Evolutionary conservation across 1,140 invertebrate species (phyloP).

Genomic region (Mya arenaria): DNA sequence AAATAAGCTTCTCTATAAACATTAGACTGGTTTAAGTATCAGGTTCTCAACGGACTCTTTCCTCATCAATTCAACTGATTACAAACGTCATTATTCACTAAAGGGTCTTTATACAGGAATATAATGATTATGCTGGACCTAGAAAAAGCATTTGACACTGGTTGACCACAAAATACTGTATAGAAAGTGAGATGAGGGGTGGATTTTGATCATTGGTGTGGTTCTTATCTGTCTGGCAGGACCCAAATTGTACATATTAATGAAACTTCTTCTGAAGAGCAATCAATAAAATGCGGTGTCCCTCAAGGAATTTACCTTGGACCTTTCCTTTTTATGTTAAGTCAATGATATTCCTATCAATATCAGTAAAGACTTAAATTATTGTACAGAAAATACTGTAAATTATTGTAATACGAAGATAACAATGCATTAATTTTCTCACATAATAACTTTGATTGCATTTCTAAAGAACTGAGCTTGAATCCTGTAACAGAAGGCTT

Average conservation of each 20-base stretch:
- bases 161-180: neutral
- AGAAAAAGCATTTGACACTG: neutral
- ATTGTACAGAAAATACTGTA: no score
- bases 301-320: neutral
- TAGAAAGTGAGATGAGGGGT: neutral
- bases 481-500: neutral
- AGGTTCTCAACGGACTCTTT: neutral
- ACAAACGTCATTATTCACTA: neutral
- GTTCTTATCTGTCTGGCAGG: neutral
- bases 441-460: neutral
- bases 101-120: neutral
- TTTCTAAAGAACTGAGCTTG: neutral
- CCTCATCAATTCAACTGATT: neutral
- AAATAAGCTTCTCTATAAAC: neutral
- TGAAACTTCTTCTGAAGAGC: neutral
- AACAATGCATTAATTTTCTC: neutral
- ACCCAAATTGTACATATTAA: neutral
- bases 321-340: neutral
- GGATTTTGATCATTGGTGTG: neutral
- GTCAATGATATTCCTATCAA: neutral
- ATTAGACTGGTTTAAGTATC: neutral
- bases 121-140: neutral
- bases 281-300: neutral
- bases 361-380: neutral
- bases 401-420: neutral